Conservation (phyloP, 2,888 invertebrate species). For the Panorpa germanica region DNA sequence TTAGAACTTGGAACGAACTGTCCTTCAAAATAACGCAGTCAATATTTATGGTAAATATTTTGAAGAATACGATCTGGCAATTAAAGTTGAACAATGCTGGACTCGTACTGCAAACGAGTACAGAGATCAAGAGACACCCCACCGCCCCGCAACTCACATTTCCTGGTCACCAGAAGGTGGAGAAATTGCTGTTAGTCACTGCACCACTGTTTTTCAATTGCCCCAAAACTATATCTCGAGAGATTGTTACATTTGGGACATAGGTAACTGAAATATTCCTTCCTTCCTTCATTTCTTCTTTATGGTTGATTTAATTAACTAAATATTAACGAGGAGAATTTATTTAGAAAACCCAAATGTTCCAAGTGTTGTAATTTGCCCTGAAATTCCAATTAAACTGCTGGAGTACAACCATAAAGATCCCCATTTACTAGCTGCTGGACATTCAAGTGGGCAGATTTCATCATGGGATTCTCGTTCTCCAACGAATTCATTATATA, state of each 20-base stretch:
- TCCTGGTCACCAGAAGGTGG: conserved; percentile 86
- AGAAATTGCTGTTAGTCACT: conserved; percentile 70
- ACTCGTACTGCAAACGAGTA: conserved; percentile 76
- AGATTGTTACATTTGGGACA: conserved; percentile 82
- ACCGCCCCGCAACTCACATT: conserved; percentile 56
- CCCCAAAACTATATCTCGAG: conserved; percentile 39
- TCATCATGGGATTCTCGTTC: conserved; percentile 75
- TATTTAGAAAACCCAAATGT: conserved; percentile 68
- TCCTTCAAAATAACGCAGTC: conserved; percentile 83
- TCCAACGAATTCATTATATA: conserved; percentile 60
- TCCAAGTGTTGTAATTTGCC: conserved; percentile 62
- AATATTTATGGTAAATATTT: conserved; percentile 88
- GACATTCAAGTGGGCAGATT: conserved; percentile 59
- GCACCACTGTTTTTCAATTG: conserved; percentile 64
- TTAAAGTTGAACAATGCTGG: conserved; percentile 47
- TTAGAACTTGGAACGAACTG: conserved; percentile 71
- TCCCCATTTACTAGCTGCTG: conserved; percentile 52
- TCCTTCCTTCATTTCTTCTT: neutral
- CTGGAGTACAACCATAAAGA: conserved; percentile 84
- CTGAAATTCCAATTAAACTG: too few relatives aligned
- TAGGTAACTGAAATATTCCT: conserved; percentile 36
- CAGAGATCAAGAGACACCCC: too few relatives aligned
- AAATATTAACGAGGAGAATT: too few relatives aligned
- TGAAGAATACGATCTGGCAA: conserved; percentile 49
- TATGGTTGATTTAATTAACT: too few relatives aligned